A percentile compares a stretch with the other conserved stretches of the same genome.
These are phyloP conservation scores for Epizoanthus stellaris DNA, from an alignment of 92 coral and sea anemone genomes.

Conservation along the genomic window DNA sequence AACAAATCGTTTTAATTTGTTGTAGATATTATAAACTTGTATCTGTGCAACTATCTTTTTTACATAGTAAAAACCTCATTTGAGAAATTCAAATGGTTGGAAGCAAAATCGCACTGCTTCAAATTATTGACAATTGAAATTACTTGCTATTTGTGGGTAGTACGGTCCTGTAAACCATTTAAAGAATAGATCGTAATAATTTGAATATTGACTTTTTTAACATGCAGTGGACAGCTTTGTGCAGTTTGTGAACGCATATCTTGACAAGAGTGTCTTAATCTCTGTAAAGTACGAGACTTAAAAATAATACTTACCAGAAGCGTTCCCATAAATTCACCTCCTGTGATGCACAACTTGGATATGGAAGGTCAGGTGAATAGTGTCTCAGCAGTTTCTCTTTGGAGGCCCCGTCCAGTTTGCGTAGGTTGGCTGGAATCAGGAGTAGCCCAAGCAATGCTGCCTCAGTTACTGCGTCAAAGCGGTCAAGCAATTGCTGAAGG, in stretches of 20 bases:
- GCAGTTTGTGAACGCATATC: not conserved
- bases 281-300: not conserved
- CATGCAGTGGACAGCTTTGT: constrained; percentile 14
- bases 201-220: not conserved
- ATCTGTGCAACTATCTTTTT: not conserved
- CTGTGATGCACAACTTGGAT: constrained; percentile 5
- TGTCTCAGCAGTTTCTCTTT: constrained; percentile 21
- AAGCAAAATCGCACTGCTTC: not conserved
- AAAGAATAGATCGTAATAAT: not conserved
- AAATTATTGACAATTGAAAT: not conserved
- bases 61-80: no score
- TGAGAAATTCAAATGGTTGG: not conserved
- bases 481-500: constrained; percentile 54
- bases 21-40: constrained; percentile 11
- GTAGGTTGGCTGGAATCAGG: constrained; percentile 53
- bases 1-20: not conserved
- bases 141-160: not conserved
- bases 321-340: constrained; percentile 20
- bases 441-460: constrained; percentile 64
- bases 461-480: constrained; percentile 65
- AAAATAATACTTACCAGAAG: not conserved
- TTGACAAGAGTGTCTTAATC: not conserved
- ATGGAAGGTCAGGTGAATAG: constrained; percentile 5
- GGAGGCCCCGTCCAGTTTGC: constrained; percentile 14
- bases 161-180: constrained; percentile 7